These are phyloP conservation scores for Stenodema calcarata DNA, from an alignment of 2,888 invertebrate genomes.

Conservation along the genomic window DNA sequence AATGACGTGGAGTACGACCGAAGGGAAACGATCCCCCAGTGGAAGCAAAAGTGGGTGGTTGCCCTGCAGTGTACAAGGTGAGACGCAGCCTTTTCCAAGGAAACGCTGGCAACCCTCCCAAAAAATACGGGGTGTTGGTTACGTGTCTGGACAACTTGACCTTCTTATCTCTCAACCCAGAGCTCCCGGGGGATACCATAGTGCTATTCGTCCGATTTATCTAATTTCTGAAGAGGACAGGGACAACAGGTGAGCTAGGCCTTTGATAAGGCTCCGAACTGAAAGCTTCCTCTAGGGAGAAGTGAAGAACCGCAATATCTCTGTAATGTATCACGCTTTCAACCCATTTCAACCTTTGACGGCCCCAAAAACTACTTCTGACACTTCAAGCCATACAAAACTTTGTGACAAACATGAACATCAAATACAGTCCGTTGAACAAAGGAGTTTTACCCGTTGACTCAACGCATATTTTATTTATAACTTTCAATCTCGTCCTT, in stretches of 20 bases:
- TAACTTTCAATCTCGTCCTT: no score
- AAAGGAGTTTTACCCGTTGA: no score
- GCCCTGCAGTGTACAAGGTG: not conserved
- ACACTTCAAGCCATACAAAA: no score
- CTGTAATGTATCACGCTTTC: not conserved
- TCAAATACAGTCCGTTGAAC: no score
- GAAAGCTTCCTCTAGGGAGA: not conserved
- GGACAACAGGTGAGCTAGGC: not conserved
- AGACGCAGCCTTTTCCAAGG: not conserved
- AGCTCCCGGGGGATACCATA: slow-evolving; percentile 8
- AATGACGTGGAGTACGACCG: not conserved
- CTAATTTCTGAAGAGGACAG: slow-evolving; percentile 3
- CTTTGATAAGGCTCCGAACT: not conserved
- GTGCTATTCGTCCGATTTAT: slow-evolving; percentile 17
- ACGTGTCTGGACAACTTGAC: slow-evolving; percentile 26
- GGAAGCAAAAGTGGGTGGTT: not conserved
- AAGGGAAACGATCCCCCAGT: slow-evolving; percentile 4
- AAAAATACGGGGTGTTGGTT: slow-evolving; percentile 25
- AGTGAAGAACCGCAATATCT: not conserved
- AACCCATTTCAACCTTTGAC: not conserved
- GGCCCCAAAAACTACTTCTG: no score
- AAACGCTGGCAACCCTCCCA: not conserved
- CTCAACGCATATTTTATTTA: no score
- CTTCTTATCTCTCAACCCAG: not conserved
- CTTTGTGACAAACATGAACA: no score